Conservation (phyloP, 2,888 invertebrate species). For the Eulithis prunata region DNA sequence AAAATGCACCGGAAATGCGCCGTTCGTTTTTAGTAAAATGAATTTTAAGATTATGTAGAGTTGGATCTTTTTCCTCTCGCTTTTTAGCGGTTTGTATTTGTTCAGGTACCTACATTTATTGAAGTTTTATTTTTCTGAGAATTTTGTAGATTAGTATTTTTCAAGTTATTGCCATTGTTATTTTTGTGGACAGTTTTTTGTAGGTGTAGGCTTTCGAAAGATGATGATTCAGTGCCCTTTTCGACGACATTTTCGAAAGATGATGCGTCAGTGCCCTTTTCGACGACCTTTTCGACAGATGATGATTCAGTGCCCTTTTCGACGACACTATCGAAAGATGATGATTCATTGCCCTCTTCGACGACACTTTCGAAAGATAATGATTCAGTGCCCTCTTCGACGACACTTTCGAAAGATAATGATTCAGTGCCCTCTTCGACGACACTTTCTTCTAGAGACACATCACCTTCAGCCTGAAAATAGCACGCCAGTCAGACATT, state of each 20-base stretch:
- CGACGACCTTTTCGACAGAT: too few species aligned
- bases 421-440: too few species aligned
- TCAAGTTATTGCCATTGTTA: slow-evolving; percentile 14
- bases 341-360: too few species aligned
- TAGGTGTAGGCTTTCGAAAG: slow-evolving; percentile 30
- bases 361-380: too few species aligned
- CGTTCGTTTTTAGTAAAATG: slow-evolving; percentile 21
- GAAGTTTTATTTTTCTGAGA: slow-evolving; percentile 6
- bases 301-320: too few species aligned
- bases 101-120: neutral
- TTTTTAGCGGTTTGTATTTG: neutral
- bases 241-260: too few species aligned
- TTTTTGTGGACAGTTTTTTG: slow-evolving; percentile 7
- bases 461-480: slow-evolving; percentile 26
- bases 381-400: too few species aligned
- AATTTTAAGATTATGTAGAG: slow-evolving; percentile 4
- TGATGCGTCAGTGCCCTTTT: too few species aligned
- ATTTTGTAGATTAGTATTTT: slow-evolving; percentile 4
- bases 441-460: neutral
- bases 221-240: slow-evolving; percentile 14
- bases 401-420: too few species aligned
- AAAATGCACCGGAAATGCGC: too few species aligned
- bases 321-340: too few species aligned
- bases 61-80: neutral
- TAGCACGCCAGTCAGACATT: neutral